Conservation (phyloP, 2,113 vertebrate genomes). For the Crotalus helleri region DNA sequence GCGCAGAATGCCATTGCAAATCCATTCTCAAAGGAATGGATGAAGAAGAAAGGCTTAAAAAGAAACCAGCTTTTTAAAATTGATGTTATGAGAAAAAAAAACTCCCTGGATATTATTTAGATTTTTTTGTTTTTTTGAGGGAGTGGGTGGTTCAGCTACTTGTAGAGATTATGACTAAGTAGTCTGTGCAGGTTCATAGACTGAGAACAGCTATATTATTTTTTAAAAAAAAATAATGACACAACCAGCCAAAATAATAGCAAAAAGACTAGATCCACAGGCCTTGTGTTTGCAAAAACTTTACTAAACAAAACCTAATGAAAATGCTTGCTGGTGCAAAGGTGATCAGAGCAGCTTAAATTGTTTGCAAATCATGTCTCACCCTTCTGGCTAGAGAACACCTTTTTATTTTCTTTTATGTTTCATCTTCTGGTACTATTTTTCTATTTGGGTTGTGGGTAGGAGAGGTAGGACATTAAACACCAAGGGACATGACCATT, state of each 20-base stretch:
- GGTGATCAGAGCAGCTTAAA: slow-evolving; percentile 51
- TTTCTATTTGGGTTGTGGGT: slow-evolving; percentile 67
- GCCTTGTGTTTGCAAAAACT: slow-evolving; percentile 47
- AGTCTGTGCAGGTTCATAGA: slow-evolving; percentile 87
- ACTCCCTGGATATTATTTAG: slow-evolving; percentile 7
- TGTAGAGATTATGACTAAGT: slow-evolving; percentile 66
- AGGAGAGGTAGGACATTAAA: slow-evolving; percentile 68
- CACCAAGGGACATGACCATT: slow-evolving; percentile 76
- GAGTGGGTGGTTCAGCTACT: slow-evolving; percentile 53
- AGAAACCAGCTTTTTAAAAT: slow-evolving; percentile 47
- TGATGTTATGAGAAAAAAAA: slow-evolving; percentile 37
- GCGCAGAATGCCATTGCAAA: slow-evolving; percentile 51
- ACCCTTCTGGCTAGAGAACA: slow-evolving; percentile 62
- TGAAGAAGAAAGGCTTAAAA: slow-evolving; percentile 41
- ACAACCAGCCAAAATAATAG: slow-evolving; percentile 59
- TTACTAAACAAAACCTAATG: slow-evolving; percentile 49
- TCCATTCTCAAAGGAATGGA: slow-evolving; percentile 24
- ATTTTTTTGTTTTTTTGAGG: slow-evolving; percentile 29
- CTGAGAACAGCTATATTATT: slow-evolving; percentile 65
- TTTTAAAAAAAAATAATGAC: slow-evolving; percentile 33
- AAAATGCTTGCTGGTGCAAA: slow-evolving; percentile 39
- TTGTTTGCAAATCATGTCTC: slow-evolving; percentile 61
- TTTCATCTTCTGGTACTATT: slow-evolving; percentile 83
- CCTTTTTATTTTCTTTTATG: slow-evolving; percentile 79
- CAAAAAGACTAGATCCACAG: slow-evolving; percentile 43